Evolutionary conservation across 2,888 invertebrate species (phyloP).

Genomic region (Rhingia campestris): DNA sequence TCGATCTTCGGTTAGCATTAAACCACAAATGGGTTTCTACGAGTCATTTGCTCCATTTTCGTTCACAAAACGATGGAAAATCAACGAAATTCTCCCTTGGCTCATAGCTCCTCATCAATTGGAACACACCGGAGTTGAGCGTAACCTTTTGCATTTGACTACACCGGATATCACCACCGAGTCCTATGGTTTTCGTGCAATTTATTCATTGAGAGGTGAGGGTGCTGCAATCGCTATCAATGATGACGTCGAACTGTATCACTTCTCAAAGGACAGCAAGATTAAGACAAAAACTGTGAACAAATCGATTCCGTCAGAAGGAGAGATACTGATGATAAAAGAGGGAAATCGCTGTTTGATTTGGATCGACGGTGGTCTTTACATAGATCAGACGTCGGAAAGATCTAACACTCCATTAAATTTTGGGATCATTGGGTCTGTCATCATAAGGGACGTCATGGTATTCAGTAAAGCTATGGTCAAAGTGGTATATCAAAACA

Average conservation of each 20-base stretch:
- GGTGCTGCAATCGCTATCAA: background rate
- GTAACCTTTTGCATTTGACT: background rate
- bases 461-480: slow-evolving; percentile 30
- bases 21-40: slow-evolving; percentile 45
- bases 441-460: slow-evolving; percentile 22
- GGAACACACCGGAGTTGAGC: slow-evolving; percentile 7
- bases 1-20: background rate
- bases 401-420: background rate
- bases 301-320: slow-evolving; percentile 15
- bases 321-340: slow-evolving; percentile 35
- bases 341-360: slow-evolving; percentile 26
- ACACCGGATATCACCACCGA: background rate
- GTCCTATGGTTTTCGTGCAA: slow-evolving; percentile 28
- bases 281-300: background rate
- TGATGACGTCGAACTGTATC: background rate
- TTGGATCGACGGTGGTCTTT: slow-evolving; percentile 50
- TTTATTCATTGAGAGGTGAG: background rate
- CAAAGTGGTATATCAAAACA: slow-evolving; percentile 30
- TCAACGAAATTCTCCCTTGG: slow-evolving; percentile 10
- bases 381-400: slow-evolving; percentile 14
- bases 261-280: too few species aligned
- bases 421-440: slow-evolving; percentile 5
- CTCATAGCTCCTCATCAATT: slow-evolving; percentile 26
- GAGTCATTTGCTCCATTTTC: slow-evolving; percentile 42
- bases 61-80: slow-evolving; percentile 36